Evolutionary conservation across 2,113 vertebrate species (phyloP).

Genomic region (Sceloporus tristichus): DNA sequence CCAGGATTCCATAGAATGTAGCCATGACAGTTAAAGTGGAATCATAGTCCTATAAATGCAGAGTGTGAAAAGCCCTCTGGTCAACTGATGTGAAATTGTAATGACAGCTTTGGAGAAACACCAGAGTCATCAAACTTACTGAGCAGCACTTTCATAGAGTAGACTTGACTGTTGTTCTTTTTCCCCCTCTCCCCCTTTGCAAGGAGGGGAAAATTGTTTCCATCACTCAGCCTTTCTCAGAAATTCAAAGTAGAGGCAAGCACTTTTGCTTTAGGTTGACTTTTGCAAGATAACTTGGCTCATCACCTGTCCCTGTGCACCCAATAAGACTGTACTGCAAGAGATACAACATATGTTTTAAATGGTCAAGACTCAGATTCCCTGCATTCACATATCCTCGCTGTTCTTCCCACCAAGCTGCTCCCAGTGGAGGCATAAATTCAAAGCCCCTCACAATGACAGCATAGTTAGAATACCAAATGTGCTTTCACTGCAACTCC

Average conservation of each 20-base stretch:
- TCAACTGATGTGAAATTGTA: no score
- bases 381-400: background rate
- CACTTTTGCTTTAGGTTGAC: background rate
- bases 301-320: background rate
- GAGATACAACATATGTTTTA: background rate
- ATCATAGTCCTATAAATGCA: no score
- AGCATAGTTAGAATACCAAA: conserved; percentile 1
- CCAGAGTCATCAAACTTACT: background rate
- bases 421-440: background rate
- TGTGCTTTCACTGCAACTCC: background rate
- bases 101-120: no score
- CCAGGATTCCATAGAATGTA: no score
- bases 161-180: background rate
- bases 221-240: background rate
- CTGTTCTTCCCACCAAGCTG: background rate
- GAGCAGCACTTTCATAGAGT: background rate
- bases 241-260: background rate
- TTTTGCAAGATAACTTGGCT: background rate
- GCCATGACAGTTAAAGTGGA: no score
- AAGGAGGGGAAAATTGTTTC: background rate
- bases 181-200: background rate
- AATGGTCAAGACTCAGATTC: background rate
- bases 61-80: no score
- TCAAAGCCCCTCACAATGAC: background rate
- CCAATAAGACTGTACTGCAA: background rate